Base-by-base conservation (phyloP, 1,140 invertebrate genomes). In the Drosophila melanogaster region DNA sequence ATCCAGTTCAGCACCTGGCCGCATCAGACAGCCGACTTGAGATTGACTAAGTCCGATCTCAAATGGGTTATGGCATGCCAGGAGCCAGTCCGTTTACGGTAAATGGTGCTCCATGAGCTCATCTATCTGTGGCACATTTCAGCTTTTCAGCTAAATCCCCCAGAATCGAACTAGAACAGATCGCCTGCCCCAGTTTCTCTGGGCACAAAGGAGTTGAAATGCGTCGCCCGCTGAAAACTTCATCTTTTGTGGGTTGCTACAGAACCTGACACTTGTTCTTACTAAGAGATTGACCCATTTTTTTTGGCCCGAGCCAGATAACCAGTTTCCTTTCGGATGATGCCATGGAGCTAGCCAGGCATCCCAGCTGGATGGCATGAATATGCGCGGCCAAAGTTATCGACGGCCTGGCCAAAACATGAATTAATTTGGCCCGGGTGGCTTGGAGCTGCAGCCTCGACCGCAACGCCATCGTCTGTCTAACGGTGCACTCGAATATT, bases 201-300 rank as follows among this genome's bases (percentile, higher is more conserved):
- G 43, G 55, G 58, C 54, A 62, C 40, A 54, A 70, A 67, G 59
- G 59, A 47, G 54, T 30, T 11, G 43, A 55, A 41, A 71, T 54
- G 41, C 64, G 44, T 37, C 66, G 57, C 30, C 26, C 22, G 22
- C 2, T 26, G 24, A 30, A 8, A 44, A 44, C 72, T 47, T 50
- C 50, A 79, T 69, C 59, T 64, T 56, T 71, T 62, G 57, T 55
- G 77, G 59, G 76, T 49, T 41, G 66, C 57, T 43, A 46, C 50
- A 62, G 65, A 72, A 81, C 72, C 69, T 56, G 74, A 66, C 83
- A 79, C 75, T 64, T 33, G 54, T 87, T 86, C 83, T 83, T 79
- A 87, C 83, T 83, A 30, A 51, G 41, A 76, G 79, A 89, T 79
- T 89, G 83, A 89, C 83, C 83, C 84, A 86, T 87, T 89, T 86